These are phyloP conservation scores for Pygoscelis adeliae DNA, from an alignment of 2,113 vertebrate genomes.

Conservation along the genomic window DNA sequence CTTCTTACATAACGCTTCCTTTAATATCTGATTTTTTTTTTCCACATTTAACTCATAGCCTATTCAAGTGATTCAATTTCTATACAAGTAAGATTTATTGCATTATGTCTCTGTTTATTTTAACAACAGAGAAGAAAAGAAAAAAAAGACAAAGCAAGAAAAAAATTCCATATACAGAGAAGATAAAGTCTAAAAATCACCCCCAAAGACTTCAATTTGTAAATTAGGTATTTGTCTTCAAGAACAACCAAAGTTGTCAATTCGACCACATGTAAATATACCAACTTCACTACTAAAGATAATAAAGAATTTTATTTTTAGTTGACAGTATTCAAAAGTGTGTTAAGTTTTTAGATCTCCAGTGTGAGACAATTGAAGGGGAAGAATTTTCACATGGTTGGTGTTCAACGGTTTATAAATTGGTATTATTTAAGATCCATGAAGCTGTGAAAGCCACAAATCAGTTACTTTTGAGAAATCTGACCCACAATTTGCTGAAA, in stretches of 20 bases:
- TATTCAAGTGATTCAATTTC: not conserved
- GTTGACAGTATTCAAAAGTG: not conserved
- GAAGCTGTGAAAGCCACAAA: not conserved
- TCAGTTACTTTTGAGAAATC: not conserved
- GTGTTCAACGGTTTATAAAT: not conserved
- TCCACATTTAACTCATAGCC: not conserved
- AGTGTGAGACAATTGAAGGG: not conserved
- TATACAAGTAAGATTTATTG: not conserved
- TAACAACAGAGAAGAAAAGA: not conserved
- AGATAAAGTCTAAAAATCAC: not conserved
- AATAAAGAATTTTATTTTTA: not conserved
- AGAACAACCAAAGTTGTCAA: not conserved
- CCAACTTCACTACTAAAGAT: not conserved
- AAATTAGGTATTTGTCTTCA: not conserved
- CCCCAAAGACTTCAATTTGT: not conserved
- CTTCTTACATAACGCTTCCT: not conserved
- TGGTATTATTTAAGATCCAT: not conserved
- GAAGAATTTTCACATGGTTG: not conserved
- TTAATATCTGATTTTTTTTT: not conserved
- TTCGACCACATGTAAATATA: not conserved
- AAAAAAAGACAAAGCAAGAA: not conserved
- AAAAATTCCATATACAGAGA: not conserved
- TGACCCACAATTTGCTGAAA: not conserved
- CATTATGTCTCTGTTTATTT: not conserved
- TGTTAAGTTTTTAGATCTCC: not conserved